phyloP scores from a whole-genome alignment of 2,888 invertebrate species.

The Antheraea assamensis region DNA sequence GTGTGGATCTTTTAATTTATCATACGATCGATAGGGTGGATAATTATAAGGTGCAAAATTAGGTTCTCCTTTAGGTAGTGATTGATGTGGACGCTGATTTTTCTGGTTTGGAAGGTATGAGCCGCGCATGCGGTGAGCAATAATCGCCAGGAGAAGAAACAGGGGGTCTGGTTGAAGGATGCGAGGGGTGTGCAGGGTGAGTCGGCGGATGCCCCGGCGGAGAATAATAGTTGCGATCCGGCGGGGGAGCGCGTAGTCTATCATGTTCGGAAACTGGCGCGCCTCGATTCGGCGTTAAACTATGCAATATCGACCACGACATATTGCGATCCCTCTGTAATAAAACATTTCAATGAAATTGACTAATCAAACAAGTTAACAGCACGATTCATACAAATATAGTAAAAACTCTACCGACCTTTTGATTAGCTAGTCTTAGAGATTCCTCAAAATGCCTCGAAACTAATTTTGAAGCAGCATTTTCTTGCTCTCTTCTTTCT shows the following conservation, averaged over 20 bases:
- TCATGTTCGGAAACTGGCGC: conserved; percentile 51
- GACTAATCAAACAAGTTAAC: background rate
- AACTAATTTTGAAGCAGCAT: conserved; percentile 90
- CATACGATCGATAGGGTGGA: conserved; percentile 83
- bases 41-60: conserved; percentile 86
- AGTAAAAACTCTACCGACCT: conserved; percentile 73
- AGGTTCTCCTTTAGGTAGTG: conserved; percentile 84
- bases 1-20: conserved; percentile 84
- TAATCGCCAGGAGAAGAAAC: conserved; percentile 55
- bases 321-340: conserved; percentile 74
- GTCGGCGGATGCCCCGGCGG: conserved; percentile 41
- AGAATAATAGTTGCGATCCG: conserved; percentile 52
- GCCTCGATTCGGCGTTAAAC: conserved; percentile 72
- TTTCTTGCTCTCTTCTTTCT: conserved; percentile 84
- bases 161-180: conserved; percentile 45
- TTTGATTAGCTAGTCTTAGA: conserved; percentile 88
- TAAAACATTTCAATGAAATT: conserved; percentile 36
- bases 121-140: conserved; percentile 56
- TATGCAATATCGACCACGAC: conserved; percentile 82
- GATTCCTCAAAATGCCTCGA: conserved; percentile 96
- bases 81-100: conserved; percentile 59
- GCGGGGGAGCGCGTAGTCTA: conserved; percentile 40
- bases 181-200: conserved; percentile 38
- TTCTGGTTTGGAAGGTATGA: conserved; percentile 62
- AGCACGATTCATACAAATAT: conserved; percentile 18